Conservation (phyloP, 1,140 invertebrate genomes). For the Sogatella furcifera region DNA sequence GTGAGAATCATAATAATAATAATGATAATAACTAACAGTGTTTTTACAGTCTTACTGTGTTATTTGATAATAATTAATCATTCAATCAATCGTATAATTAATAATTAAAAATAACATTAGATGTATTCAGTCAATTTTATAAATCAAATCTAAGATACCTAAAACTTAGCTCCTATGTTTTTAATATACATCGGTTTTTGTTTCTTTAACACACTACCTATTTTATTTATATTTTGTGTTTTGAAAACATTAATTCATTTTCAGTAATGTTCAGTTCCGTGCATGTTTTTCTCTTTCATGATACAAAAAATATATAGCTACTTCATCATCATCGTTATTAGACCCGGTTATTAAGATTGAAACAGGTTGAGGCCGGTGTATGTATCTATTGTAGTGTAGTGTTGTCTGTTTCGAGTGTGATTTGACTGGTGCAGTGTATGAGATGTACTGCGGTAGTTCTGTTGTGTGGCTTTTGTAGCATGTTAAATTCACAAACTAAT, state of each 20-base stretch:
- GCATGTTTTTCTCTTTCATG: conserved; percentile 8
- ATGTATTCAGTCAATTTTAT: conserved; percentile 13
- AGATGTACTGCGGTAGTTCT: not conserved
- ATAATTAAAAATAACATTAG: conserved; percentile 3
- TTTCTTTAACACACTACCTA: conserved; percentile 12
- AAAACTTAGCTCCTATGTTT: conserved; percentile 7
- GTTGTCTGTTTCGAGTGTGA: too few relatives aligned
- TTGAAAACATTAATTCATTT: conserved; percentile 9
- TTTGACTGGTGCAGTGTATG: not conserved
- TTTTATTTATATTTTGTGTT: conserved; percentile 7
- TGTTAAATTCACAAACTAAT: not conserved
- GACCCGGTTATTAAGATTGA: not conserved
- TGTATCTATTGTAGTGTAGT: conserved; percentile 2
- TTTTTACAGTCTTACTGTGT: too few relatives aligned
- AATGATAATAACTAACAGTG: too few relatives aligned
- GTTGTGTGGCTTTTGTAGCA: not conserved
- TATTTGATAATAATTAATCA: too few relatives aligned
- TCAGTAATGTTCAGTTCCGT: conserved; percentile 11
- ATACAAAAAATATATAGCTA: conserved; percentile 15
- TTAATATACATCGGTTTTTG: not conserved
- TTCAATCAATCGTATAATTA: too few relatives aligned
- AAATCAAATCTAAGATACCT: conserved; percentile 7
- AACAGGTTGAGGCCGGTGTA: not conserved
- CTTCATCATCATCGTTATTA: conserved; percentile 2
- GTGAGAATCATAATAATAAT: too few relatives aligned